A percentile compares a stretch with the other conserved stretches of the same genome.
phyloP scores from a whole-genome alignment of 1,140 invertebrate genomes.

The Stegodyphus dumicola region DNA sequence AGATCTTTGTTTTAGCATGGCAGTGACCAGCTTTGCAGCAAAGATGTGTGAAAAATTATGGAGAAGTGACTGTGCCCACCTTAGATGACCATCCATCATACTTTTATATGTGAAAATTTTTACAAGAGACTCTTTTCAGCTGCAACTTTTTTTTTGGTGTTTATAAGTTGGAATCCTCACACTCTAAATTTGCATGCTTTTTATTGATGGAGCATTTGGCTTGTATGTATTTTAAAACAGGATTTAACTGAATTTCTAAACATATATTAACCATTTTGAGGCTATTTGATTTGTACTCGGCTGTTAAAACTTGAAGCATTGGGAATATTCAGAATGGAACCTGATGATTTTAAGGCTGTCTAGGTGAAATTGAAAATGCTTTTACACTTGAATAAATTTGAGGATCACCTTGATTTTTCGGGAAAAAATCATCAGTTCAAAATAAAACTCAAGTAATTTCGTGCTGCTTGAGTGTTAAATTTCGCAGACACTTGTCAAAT shows the following conservation, averaged over 20 bases:
- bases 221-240: background rate
- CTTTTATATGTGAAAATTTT: slow-evolving; percentile 10
- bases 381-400: background rate
- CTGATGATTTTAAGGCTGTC: slow-evolving; percentile 33
- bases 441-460: too few relatives aligned
- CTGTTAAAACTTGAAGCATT: background rate
- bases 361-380: slow-evolving; percentile 19
- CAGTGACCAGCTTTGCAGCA: slow-evolving; percentile 41
- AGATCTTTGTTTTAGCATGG: slow-evolving; percentile 55
- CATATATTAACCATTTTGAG: too few relatives aligned
- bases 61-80: slow-evolving; percentile 26
- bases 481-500: background rate
- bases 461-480: background rate
- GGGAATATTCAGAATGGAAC: too few relatives aligned
- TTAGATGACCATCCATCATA: background rate
- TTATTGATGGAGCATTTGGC: background rate
- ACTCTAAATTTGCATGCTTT: slow-evolving; percentile 45
- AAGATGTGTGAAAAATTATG: slow-evolving; percentile 21
- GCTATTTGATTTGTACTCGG: background rate
- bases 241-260: too few relatives aligned
- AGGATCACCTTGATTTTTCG: too few relatives aligned
- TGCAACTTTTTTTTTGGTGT: slow-evolving; percentile 9
- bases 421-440: too few relatives aligned
- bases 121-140: slow-evolving; percentile 6
- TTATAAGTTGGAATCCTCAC: background rate